Evolutionary conservation across 2,797 vertebrate species (phyloP).

Genomic region (Melanotaenia nigrans): DNA sequence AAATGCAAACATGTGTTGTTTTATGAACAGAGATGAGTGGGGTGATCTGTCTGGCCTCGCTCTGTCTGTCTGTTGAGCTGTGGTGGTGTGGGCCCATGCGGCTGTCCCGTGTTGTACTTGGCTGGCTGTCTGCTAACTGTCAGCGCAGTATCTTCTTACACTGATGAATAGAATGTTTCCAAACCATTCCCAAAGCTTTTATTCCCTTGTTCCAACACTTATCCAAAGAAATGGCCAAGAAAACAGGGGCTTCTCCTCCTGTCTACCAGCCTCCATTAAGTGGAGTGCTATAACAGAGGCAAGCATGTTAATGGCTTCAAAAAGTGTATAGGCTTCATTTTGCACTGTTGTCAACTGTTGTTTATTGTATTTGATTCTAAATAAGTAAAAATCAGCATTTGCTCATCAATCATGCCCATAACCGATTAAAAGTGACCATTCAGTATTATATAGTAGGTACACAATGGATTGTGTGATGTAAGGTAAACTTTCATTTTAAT

Average conservation of each 20-base stretch:
- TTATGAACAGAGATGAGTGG: conserved; percentile 62
- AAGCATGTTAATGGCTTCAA: conserved; percentile 25
- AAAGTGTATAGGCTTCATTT: not conserved
- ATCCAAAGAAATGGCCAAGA: conserved; percentile 72
- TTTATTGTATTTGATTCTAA: not conserved
- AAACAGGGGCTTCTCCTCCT: conserved; percentile 71
- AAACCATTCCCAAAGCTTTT: conserved; percentile 80
- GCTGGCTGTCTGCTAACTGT: conserved; percentile 79
- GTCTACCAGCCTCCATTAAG: conserved; percentile 53
- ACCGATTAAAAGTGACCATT: not conserved
- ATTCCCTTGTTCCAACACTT: conserved; percentile 74
- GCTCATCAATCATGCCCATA: not conserved
- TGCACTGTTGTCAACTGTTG: not conserved
- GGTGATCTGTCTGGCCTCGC: conserved; percentile 71
- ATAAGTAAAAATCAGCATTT: not conserved
- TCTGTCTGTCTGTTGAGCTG: conserved; percentile 64
- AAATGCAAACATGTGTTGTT: conserved; percentile 69
- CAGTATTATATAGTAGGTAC: not conserved
- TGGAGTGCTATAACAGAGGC: conserved; percentile 47
- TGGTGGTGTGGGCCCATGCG: conserved; percentile 65
- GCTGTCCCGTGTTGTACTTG: conserved; percentile 82
- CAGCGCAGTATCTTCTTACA: conserved; percentile 85
- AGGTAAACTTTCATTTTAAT: not conserved
- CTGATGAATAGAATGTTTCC: conserved; percentile 85
- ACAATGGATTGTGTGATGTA: not conserved